Percentiles rank a stretch among this genome's conserved stretches.
phyloP scores from a whole-genome alignment of 2,888 invertebrate species.

The Xanthia icteritia region DNA sequence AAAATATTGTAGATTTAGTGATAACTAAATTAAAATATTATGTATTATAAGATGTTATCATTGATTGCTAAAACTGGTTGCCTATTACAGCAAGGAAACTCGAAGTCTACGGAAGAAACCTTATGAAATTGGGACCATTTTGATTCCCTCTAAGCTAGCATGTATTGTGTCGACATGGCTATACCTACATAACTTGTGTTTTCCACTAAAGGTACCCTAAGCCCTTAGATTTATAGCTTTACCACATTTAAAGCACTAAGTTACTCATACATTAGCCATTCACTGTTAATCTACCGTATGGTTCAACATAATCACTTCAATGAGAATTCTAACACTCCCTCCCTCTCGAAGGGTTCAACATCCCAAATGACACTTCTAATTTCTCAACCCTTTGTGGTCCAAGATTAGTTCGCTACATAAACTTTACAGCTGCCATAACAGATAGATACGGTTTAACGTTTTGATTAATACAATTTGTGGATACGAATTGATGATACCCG shows the following conservation, averaged over 20 bases:
- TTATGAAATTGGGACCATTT: neutral
- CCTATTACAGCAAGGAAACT: neutral
- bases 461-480: conserved; percentile 60
- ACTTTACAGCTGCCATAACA: conserved; percentile 57
- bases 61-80: neutral
- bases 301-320: conserved; percentile 52
- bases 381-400: conserved; percentile 60
- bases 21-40: neutral
- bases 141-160: neutral
- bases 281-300: conserved; percentile 48
- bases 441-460: conserved; percentile 40
- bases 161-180: neutral
- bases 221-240: neutral
- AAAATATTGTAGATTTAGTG: neutral
- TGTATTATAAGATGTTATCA: too few species aligned
- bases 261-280: conserved; percentile 45
- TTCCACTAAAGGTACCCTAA: neutral
- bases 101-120: neutral
- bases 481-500: conserved; percentile 53
- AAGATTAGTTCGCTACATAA: conserved; percentile 62
- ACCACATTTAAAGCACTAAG: conserved; percentile 32
- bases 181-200: neutral
- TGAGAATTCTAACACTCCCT: conserved; percentile 37
- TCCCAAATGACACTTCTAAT: conserved; percentile 61
- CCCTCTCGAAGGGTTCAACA: conserved; percentile 34